A percentile compares a stretch with the other conserved stretches of the same genome.
These are phyloP conservation scores for Rhincodon typus DNA, from an alignment of 2,797 vertebrate species.

Conservation along the genomic window DNA sequence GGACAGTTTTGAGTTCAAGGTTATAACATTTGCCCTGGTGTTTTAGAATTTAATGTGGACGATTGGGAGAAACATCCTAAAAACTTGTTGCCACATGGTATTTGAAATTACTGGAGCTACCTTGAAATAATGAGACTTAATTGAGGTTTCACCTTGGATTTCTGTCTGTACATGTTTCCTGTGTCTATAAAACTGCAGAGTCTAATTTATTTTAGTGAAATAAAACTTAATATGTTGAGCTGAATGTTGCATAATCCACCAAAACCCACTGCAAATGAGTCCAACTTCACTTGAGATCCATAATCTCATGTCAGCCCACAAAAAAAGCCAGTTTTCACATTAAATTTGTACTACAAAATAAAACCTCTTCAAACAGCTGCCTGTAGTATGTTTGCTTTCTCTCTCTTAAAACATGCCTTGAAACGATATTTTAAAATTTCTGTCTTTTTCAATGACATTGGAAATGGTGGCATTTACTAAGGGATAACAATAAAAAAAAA, in stretches of 20 bases:
- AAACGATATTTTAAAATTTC: background rate
- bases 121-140: background rate
- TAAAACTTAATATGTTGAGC: background rate
- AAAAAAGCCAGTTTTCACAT: background rate
- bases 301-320: background rate
- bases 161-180: background rate
- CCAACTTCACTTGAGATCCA: background rate
- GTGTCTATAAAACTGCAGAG: background rate
- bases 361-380: background rate
- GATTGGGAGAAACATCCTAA: background rate
- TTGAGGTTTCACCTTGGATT: background rate
- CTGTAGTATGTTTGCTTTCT: background rate
- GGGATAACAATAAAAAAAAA: background rate
- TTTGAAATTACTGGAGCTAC: background rate
- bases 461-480: background rate
- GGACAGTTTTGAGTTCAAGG: background rate
- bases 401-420: background rate
- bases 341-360: background rate
- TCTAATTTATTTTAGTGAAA: background rate
- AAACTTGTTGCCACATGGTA: background rate
- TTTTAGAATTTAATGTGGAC: background rate
- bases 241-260: background rate
- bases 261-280: background rate
- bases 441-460: no score
- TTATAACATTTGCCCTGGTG: background rate